These are phyloP conservation scores for Grallaria varia DNA, from an alignment of 2,113 vertebrate species.

Conservation along the genomic window DNA sequence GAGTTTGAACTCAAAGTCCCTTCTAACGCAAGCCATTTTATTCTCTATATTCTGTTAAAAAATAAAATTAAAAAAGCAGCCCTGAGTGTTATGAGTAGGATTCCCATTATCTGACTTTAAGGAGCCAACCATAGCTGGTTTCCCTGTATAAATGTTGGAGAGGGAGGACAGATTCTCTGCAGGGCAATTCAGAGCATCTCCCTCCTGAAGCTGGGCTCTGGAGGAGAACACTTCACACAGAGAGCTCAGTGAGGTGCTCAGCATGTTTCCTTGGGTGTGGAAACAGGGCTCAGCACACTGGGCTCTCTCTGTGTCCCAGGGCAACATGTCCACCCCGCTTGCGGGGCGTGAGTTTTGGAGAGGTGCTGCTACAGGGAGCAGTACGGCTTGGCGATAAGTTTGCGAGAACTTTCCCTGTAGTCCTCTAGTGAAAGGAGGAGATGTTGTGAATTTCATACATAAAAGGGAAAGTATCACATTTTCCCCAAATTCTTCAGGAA, in stretches of 20 bases:
- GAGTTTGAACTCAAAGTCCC: neutral
- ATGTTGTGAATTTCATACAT: constrained; percentile 73
- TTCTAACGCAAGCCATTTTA: neutral
- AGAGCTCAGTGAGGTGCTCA: neutral
- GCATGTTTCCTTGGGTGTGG: neutral
- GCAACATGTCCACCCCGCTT: neutral
- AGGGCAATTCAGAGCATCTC: neutral
- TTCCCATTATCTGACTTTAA: neutral
- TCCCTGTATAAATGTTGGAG: neutral
- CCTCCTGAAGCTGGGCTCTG: neutral
- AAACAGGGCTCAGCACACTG: neutral
- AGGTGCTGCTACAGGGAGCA: constrained; percentile 30
- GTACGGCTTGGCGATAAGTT: neutral
- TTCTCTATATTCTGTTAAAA: neutral
- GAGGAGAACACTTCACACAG: neutral
- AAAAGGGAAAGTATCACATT: constrained; percentile 82
- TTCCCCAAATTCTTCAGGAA: constrained; percentile 87
- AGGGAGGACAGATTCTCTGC: neutral
- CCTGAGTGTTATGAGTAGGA: neutral
- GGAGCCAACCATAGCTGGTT: neutral
- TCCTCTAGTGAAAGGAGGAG: constrained; percentile 53
- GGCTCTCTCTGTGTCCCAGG: neutral
- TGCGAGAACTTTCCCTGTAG: constrained; percentile 7
- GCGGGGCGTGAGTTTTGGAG: neutral
- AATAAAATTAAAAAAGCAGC: neutral